Percentiles rank a stretch among this genome's conserved stretches.
Conservation (phyloP, 2,113 vertebrate species). For the Amia ocellicauda region DNA sequence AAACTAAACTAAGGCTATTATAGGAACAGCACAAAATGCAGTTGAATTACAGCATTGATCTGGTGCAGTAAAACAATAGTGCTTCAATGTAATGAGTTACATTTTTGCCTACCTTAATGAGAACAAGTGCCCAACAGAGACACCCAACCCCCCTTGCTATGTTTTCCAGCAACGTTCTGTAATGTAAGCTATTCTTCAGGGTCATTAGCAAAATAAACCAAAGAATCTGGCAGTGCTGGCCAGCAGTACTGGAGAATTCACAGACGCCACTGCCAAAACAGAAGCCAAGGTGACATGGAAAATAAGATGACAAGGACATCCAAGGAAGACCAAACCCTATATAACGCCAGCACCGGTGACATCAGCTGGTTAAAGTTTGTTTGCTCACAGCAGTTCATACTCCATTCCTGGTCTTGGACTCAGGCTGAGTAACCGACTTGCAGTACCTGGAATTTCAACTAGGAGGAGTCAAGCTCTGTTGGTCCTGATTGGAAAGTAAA, state of each 20-base stretch:
- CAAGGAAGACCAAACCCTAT: conserved; percentile 15
- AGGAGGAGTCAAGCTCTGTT: too few relatives aligned
- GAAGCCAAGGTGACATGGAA: conserved; percentile 11
- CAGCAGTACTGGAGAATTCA: conserved; percentile 41
- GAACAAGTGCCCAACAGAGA: background rate
- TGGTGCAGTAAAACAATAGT: conserved; percentile 62
- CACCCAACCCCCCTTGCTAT: background rate
- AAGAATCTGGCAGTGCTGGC: conserved; percentile 21
- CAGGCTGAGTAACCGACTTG: too few relatives aligned
- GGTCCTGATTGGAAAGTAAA: too few relatives aligned
- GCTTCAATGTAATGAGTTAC: conserved; percentile 51
- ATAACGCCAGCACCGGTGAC: background rate
- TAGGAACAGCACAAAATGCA: conserved; percentile 67
- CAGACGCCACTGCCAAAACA: conserved; percentile 32
- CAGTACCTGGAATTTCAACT: too few relatives aligned
- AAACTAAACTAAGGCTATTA: too few relatives aligned
- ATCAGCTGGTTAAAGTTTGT: background rate
- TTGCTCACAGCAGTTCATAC: too few relatives aligned
- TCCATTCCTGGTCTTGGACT: too few relatives aligned
- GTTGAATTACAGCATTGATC: conserved; percentile 50
- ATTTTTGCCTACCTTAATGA: background rate
- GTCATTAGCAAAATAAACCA: conserved; percentile 23
- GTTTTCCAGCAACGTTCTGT: background rate
- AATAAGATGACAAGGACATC: conserved; percentile 23
- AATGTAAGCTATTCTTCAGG: conserved; percentile 8